Conservation (phyloP, 2,113 vertebrate genomes). For the Aleadryas rufinucha region DNA sequence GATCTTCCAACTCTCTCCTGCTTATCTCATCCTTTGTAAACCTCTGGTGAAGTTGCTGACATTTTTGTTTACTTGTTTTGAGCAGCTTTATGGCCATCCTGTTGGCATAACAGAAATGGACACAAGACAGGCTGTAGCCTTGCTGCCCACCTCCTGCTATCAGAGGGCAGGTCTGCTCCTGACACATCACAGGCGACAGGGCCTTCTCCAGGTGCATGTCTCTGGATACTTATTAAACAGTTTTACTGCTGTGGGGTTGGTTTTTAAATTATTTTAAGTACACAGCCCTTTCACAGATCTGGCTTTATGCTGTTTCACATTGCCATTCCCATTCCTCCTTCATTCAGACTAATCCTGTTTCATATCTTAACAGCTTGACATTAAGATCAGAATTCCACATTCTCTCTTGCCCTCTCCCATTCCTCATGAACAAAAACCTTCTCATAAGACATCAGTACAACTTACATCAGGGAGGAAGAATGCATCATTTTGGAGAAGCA, state of each 20-base stretch:
- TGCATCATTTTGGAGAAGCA: slow-evolving; percentile 77
- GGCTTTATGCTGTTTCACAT: neutral
- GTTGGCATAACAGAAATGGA: neutral
- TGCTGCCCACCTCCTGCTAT: neutral
- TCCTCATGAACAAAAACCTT: neutral
- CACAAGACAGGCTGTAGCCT: neutral
- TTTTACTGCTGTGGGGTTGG: neutral
- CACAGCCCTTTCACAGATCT: neutral
- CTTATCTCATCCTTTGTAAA: neutral
- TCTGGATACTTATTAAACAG: neutral
- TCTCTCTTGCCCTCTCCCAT: neutral
- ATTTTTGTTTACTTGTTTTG: neutral
- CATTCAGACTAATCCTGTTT: neutral
- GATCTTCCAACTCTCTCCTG: neutral
- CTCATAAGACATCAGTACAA: neutral
- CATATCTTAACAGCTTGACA: neutral
- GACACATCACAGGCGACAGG: neutral
- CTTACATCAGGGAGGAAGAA: slow-evolving; percentile 78
- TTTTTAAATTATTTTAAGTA: neutral
- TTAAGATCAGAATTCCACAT: neutral
- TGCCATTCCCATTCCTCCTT: neutral
- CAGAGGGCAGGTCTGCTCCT: neutral
- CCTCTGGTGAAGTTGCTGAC: neutral
- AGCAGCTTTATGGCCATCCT: neutral
- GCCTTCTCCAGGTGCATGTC: neutral